Conservation (phyloP, 2,113 vertebrate species). For the Canis aureus region DNA sequence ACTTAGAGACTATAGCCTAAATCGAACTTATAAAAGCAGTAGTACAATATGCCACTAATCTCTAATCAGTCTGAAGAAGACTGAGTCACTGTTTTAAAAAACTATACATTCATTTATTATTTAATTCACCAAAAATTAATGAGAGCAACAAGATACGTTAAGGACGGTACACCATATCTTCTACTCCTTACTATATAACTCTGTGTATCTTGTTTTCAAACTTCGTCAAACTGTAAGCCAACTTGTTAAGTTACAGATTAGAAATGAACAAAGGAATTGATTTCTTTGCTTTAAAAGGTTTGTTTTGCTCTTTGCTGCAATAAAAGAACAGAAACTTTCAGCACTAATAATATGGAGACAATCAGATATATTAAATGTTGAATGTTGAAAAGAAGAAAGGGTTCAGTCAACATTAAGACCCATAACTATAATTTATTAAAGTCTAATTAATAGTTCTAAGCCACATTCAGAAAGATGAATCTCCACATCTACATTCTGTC, state of each 20-base stretch:
- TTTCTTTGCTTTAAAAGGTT: background rate
- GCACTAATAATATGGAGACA: background rate
- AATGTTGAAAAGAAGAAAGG: background rate
- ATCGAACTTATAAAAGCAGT: background rate
- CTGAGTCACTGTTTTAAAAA: background rate
- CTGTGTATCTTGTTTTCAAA: background rate
- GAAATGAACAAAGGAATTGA: background rate
- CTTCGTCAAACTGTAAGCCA: background rate
- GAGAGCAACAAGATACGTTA: conserved; percentile 6
- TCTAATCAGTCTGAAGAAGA: background rate
- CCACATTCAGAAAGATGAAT: background rate
- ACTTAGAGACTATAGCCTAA: background rate
- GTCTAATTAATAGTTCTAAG: background rate
- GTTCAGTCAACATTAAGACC: background rate
- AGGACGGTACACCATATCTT: background rate
- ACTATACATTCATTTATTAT: background rate
- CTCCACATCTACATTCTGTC: background rate
- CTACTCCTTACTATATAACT: background rate
- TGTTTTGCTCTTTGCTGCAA: background rate
- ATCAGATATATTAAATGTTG: background rate
- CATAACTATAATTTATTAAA: background rate
- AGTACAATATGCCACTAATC: background rate
- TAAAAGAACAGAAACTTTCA: background rate
- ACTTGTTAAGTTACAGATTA: background rate
- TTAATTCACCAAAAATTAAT: conserved; percentile 18